phyloP scores from a whole-genome alignment of 2,113 vertebrate genomes.

The Syngnathus typhle region DNA sequence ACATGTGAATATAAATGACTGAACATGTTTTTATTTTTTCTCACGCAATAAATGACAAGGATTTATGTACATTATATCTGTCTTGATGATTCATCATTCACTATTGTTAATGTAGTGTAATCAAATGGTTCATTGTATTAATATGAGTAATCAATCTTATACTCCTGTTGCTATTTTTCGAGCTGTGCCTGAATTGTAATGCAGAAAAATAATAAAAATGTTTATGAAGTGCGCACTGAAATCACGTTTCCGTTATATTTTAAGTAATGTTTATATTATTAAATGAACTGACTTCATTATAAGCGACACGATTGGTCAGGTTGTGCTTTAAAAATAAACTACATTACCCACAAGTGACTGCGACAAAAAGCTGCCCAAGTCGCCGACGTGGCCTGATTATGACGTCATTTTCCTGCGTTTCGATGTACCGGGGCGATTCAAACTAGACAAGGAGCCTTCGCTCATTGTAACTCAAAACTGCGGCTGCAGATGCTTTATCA shows the following conservation, averaged over 20 bases:
- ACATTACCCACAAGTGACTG: constrained; percentile 55
- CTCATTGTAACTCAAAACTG: neutral
- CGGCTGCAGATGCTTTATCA: neutral
- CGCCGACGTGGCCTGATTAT: constrained; percentile 57
- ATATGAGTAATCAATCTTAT: too few species aligned
- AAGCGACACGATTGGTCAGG: neutral
- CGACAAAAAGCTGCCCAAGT: constrained; percentile 17
- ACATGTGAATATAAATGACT: constrained; percentile 18
- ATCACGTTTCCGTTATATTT: neutral
- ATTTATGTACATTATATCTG: neutral
- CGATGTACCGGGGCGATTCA: constrained; percentile 69
- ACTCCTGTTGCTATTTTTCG: too few species aligned
- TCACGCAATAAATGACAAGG: neutral
- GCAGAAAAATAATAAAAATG: neutral
- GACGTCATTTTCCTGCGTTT: constrained; percentile 27
- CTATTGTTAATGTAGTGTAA: neutral
- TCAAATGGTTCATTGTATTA: neutral
- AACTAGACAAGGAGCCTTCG: constrained; percentile 38
- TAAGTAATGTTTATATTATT: neutral
- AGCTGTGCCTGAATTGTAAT: neutral
- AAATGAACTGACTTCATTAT: neutral
- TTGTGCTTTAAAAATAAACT: constrained; percentile 22
- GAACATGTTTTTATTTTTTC: neutral
- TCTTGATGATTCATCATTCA: too few species aligned
- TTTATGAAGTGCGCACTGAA: neutral